Percentiles rank a stretch among this genome's conserved stretches.
These are phyloP conservation scores for Diglossa brunneiventris DNA, from an alignment of 2,113 vertebrate genomes.

Conservation along the genomic window DNA sequence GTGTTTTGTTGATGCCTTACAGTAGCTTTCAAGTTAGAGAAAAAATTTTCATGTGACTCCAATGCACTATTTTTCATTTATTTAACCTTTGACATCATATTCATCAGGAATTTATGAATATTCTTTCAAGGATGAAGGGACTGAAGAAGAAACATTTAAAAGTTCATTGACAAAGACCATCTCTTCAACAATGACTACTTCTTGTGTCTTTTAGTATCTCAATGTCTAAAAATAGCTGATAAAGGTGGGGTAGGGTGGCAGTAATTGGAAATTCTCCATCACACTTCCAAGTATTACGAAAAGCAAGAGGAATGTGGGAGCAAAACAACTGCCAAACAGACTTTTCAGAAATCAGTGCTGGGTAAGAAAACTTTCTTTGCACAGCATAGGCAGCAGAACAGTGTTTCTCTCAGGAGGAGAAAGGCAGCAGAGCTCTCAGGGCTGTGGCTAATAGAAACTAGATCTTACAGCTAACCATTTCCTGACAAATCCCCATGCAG, in stretches of 20 bases:
- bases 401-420: neutral
- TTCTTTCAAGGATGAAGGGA: slow-evolving; percentile 54
- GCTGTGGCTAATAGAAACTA: neutral
- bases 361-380: neutral
- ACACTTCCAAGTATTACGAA: neutral
- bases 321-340: neutral
- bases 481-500: neutral
- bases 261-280: neutral
- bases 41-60: slow-evolving; percentile 51
- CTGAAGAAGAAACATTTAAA: slow-evolving; percentile 49
- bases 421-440: neutral
- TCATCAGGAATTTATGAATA: slow-evolving; percentile 47
- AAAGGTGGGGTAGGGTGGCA: neutral
- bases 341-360: neutral
- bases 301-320: neutral
- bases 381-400: neutral
- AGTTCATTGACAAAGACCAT: neutral
- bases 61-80: slow-evolving; percentile 60
- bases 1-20: slow-evolving; percentile 32
- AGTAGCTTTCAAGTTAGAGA: slow-evolving; percentile 62
- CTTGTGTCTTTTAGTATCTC: slow-evolving; percentile 21
- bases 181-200: neutral
- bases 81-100: slow-evolving; percentile 66
- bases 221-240: slow-evolving; percentile 38
- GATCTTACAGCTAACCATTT: neutral